phyloP scores from a whole-genome alignment of 2,797 vertebrate species.

The Artibeus lituratus region DNA sequence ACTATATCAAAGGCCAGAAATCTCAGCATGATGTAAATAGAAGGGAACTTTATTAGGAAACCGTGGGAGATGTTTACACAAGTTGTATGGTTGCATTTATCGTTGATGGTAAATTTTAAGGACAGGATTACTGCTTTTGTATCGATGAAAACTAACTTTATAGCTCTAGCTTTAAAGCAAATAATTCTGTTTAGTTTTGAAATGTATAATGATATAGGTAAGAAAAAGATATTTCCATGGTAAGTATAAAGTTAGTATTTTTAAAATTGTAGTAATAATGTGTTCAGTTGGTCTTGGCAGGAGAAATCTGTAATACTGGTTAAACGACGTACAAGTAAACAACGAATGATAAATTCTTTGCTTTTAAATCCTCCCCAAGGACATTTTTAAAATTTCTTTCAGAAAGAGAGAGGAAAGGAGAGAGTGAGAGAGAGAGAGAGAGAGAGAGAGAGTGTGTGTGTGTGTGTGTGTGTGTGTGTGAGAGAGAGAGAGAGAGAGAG shows the following conservation, averaged over 20 bases:
- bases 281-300: not conserved
- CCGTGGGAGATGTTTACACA: constrained; percentile 23
- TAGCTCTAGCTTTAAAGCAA: constrained; percentile 24
- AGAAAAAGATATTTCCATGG: constrained; percentile 30
- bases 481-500: too few relatives aligned
- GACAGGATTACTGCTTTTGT: not conserved
- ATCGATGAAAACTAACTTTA: constrained; percentile 12
- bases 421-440: too few relatives aligned
- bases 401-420: not conserved
- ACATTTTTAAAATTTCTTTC: not conserved
- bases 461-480: too few relatives aligned
- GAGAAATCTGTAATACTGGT: not conserved
- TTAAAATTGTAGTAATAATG: not conserved
- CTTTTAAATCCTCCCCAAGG: not conserved
- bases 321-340: not conserved
- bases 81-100: not conserved
- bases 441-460: too few relatives aligned
- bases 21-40: constrained; percentile 27
- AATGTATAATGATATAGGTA: constrained; percentile 39
- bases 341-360: not conserved
- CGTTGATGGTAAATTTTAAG: constrained; percentile 33
- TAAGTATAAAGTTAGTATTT: constrained; percentile 39
- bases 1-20: constrained; percentile 35
- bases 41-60: not conserved
- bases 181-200: constrained; percentile 37